Base-by-base conservation (phyloP, 2,113 vertebrate species). In the Scomber colias region DNA sequence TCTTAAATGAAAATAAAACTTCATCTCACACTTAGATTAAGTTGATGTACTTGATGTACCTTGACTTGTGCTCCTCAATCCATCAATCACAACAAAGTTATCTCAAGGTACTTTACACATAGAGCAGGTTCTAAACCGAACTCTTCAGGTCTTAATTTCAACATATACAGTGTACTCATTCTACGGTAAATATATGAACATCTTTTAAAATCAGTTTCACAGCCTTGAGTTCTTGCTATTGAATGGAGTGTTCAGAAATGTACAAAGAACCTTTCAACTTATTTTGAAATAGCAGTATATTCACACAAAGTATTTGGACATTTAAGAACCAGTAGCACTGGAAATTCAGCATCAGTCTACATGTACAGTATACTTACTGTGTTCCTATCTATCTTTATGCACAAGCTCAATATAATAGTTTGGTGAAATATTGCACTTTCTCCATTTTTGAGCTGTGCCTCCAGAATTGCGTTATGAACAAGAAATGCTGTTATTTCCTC, bases 391-490 rank as follows among this genome's bases (percentile, higher is more conserved):
- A 19, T 80, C 45, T 27, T 16, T 71, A 71, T 49, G 55, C 60
- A 65, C 44, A 77, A 27, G 54, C 59, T 59, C 45, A 76, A 77
- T 74, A 51, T 51, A 55, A 14, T 44, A 74, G n/a, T 79, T 19
- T 63, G 16, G 21, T 51, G 56, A 64, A 60, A 77, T 87, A 86
- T 87, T 82, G 61, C 17, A 19, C 30, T 75, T 73, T 75, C 9
- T 84, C 60, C 55, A 78, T 85, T 85, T 87, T 54, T 61, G 49
- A 82, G 35, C 70, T 17, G 45, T 51, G 60, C 27, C 60, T 86
- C 51, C 54, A 64, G 74, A 87, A 89, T 71, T 78, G 75, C 64
- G 57, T 83, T 88, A 89, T 75, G 66, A 86, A 64, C 70, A 71
- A 71, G 76, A 87, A 85, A 73, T 71, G 51, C 31, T 82, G 66